phyloP scores from a whole-genome alignment of 2,797 vertebrate species.

The Potorous gilbertii region DNA sequence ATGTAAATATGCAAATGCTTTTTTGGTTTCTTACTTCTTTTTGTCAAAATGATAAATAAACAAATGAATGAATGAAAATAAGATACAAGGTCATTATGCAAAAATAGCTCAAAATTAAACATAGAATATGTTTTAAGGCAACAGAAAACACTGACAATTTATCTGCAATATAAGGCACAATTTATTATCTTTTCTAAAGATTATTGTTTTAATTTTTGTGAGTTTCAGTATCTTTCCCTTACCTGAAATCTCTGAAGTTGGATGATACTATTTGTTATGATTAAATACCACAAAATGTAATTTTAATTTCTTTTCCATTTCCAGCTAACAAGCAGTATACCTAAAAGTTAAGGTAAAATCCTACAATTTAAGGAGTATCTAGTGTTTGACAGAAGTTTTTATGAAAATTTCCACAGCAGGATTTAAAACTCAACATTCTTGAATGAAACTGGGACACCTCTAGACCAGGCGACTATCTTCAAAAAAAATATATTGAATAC shows the following conservation, averaged over 20 bases:
- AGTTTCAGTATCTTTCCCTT: neutral
- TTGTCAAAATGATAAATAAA: neutral
- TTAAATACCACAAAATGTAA: neutral
- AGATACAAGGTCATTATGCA: neutral
- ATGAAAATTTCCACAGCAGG: too few species aligned
- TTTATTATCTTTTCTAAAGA: neutral
- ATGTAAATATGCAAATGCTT: neutral
- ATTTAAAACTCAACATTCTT: too few species aligned
- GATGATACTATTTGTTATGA: neutral
- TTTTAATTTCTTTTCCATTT: neutral
- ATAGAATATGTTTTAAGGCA: neutral
- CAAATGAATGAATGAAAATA: neutral
- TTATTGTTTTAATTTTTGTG: neutral
- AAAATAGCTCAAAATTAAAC: neutral
- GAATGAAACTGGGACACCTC: too few species aligned
- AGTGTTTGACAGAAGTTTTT: too few species aligned
- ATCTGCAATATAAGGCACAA: neutral
- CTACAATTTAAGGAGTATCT: too few species aligned
- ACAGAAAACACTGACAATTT: neutral
- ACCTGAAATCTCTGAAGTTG: neutral
- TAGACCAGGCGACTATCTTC: too few species aligned
- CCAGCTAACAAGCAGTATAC: too few species aligned
- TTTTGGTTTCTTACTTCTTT: neutral
- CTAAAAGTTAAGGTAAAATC: too few species aligned
- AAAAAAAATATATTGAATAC: too few species aligned